phyloP scores from a whole-genome alignment of 2,888 invertebrate species.

The Mellilla xanthometata region DNA sequence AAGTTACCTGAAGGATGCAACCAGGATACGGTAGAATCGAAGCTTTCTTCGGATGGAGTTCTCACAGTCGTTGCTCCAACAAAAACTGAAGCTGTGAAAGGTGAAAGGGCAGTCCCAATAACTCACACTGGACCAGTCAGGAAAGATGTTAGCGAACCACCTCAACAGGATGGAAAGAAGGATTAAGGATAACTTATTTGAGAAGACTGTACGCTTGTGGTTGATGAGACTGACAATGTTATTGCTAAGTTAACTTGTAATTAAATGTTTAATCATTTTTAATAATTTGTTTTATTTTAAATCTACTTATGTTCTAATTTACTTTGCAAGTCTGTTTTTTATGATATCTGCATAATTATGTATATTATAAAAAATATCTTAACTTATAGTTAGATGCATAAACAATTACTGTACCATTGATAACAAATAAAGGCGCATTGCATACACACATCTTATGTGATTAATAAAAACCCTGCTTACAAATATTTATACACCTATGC shows the following conservation, averaged over 20 bases:
- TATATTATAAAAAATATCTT: too few species aligned
- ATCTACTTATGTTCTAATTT: too few species aligned
- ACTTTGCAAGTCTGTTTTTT: too few species aligned
- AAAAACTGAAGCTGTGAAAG: slow-evolving; percentile 48
- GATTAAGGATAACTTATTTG: slow-evolving; percentile 5
- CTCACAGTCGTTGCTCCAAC: slow-evolving; percentile 86
- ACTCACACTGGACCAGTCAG: slow-evolving; percentile 82
- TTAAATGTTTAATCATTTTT: too few species aligned
- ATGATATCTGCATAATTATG: too few species aligned
- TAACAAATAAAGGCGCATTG: too few species aligned
- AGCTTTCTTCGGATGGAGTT: slow-evolving; percentile 90
- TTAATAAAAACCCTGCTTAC: too few species aligned
- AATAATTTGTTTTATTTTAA: too few species aligned
- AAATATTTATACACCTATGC: too few species aligned
- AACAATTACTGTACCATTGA: too few species aligned
- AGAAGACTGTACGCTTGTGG: slow-evolving; percentile 5
- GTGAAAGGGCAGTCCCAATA: slow-evolving; percentile 81
- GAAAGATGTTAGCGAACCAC: slow-evolving; percentile 46
- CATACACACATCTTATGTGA: too few species aligned
- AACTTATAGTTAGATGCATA: too few species aligned
- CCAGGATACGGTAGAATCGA: slow-evolving; percentile 86
- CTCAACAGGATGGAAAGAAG: slow-evolving; percentile 22
- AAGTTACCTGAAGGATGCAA: slow-evolving; percentile 87
- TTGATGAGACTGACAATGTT: slow-evolving; percentile 17
- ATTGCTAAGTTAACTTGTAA: slow-evolving; percentile 1